Conservation (phyloP, 2,888 invertebrate genomes). For the Nephrotoma appendiculata region DNA sequence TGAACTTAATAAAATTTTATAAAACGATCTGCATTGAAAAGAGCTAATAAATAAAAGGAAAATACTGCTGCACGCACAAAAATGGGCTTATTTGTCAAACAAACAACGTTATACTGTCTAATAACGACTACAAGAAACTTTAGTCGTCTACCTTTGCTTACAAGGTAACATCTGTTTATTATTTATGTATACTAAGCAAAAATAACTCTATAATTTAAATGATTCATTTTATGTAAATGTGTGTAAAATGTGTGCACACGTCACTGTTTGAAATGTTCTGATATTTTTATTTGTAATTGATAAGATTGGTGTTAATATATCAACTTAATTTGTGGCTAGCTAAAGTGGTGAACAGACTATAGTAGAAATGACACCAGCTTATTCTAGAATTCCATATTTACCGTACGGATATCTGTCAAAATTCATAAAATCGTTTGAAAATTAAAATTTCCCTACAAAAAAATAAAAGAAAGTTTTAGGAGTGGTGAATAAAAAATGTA, state of each 20-base stretch:
- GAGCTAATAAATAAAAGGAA: neutral
- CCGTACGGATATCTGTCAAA: too few relatives aligned
- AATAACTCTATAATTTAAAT: neutral
- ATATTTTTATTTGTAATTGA: neutral
- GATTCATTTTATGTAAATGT: neutral
- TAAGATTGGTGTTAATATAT: too few relatives aligned
- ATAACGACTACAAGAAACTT: constrained; percentile 23
- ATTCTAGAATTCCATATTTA: too few relatives aligned
- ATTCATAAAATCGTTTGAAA: too few relatives aligned
- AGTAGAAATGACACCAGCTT: too few relatives aligned
- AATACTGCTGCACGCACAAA: constrained; percentile 9
- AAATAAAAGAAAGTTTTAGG: too few relatives aligned
- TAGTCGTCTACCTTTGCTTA: constrained; percentile 29
- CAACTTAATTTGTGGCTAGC: neutral
- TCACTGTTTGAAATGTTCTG: neutral
- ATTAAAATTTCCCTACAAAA: too few relatives aligned
- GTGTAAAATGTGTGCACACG: neutral
- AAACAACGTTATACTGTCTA: constrained; percentile 19
- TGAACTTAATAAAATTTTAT: neutral
- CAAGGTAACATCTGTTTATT: constrained; percentile 24
- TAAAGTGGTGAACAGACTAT: too few relatives aligned
- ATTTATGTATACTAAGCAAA: neutral
- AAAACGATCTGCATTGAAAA: neutral
- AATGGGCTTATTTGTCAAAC: constrained; percentile 31
- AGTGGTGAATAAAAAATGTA: too few relatives aligned